Base-by-base conservation (phyloP, 2,113 vertebrate species). In the Lepidothrix coronata region DNA sequence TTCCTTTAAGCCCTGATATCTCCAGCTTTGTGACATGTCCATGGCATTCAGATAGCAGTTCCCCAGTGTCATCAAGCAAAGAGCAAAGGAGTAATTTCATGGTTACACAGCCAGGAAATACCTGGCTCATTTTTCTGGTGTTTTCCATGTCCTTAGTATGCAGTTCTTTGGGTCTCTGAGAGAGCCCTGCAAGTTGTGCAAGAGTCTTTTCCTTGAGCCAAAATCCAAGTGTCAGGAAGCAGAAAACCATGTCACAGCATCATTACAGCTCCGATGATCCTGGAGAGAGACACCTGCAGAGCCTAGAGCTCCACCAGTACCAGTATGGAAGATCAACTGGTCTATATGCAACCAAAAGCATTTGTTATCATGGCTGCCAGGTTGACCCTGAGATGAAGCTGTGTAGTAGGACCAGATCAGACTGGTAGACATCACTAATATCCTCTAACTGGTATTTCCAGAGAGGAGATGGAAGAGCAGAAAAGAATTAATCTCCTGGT, bases 261-360 rank as follows among this genome's bases (percentile, higher is more conserved):
- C 39, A 46, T 25, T 1, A 2, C 24, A 94, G 41, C 28, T 76
- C 55, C 88, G 41, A 70, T 67, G 16, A 55, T 39, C 18, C 55
- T 58, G 33, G 54, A 73, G 48, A 73, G 23, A 74, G 46, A 62
- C 11, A 89, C 19, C 20, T 59, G 37, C 35, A 78, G 8, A 37
- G 25, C 14, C 16, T 22, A 57, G 31, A 85, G 43, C 31, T 89
- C 54, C 31, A 72, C 28, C 62, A 88, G 62, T 19, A 93, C 33
- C 21, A 61, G 14, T 16, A 27, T 80, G 67, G 46, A 88, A 71
- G 46, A 35, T 88, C 46, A 58, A 8, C 20, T 85, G 81, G 18
- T 46, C 44, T 58, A 35, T 0, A 0, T 27, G 37, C 6, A 46
- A 80, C 35, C 58, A 73, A 65, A 89, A n/a, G 7, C 0, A 0